phyloP scores from a whole-genome alignment of 2,888 invertebrate genomes.

The Luperina testacea region DNA sequence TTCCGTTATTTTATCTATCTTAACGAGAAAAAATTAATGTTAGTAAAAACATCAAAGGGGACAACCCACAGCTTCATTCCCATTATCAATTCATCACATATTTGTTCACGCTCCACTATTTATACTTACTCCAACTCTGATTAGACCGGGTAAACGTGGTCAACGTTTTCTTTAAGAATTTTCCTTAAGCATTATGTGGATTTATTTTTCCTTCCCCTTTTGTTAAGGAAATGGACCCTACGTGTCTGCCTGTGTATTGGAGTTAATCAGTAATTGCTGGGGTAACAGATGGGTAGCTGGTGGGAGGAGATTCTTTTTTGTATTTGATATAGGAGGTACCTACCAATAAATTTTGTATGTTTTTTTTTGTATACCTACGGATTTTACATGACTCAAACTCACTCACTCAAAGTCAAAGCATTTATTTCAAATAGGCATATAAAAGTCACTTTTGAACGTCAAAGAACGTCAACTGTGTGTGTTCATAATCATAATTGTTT shows the following conservation, averaged over 20 bases:
- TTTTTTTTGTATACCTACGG: not conserved
- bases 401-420: too few relatives aligned
- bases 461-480: too few relatives aligned
- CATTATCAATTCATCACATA: slow-evolving; percentile 20
- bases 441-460: too few relatives aligned
- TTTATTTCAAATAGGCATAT: too few relatives aligned
- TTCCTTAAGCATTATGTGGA: slow-evolving; percentile 57
- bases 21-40: not conserved
- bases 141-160: slow-evolving; percentile 42
- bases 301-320: not conserved
- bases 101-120: slow-evolving; percentile 40
- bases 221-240: slow-evolving; percentile 60
- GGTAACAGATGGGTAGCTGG: slow-evolving; percentile 20
- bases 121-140: slow-evolving; percentile 47
- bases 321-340: not conserved
- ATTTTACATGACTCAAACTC: not conserved
- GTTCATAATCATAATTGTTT: too few relatives aligned
- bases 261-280: slow-evolving; percentile 56
- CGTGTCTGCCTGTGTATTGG: slow-evolving; percentile 52
- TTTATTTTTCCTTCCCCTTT: slow-evolving; percentile 58
- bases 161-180: slow-evolving; percentile 60
- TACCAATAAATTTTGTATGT: not conserved
- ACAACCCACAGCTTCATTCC: not conserved
- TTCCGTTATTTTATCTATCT: not conserved
- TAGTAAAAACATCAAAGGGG: not conserved